Conservation (phyloP, 2,888 invertebrate genomes). For the Neria commutata region DNA sequence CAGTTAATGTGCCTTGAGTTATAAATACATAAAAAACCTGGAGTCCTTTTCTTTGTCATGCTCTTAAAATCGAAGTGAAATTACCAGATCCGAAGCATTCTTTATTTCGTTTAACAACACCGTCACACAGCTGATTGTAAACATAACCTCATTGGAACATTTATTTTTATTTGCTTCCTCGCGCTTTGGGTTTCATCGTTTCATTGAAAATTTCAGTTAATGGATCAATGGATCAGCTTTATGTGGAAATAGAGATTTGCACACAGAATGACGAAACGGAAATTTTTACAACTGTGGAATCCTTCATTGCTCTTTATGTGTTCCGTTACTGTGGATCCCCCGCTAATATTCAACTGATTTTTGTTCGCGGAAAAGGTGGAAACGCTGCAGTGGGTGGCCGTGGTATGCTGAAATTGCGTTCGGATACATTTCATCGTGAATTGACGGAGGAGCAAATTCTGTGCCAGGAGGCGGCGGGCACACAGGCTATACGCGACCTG, state of each 20-base stretch:
- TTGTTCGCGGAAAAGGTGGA: constrained; percentile 49
- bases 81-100: neutral
- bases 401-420: constrained; percentile 42
- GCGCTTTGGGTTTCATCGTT: too few species aligned
- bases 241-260: constrained; percentile 55
- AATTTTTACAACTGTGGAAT: constrained; percentile 66
- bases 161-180: too few species aligned
- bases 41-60: too few species aligned
- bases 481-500: constrained; percentile 52
- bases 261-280: constrained; percentile 48
- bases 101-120: neutral
- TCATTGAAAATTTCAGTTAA: constrained; percentile 26
- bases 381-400: too few species aligned
- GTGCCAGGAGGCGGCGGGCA: constrained; percentile 46
- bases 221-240: constrained; percentile 56
- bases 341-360: constrained; percentile 62
- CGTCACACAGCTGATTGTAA: neutral
- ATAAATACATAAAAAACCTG: too few species aligned
- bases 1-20: too few species aligned
- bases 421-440: constrained; percentile 46
- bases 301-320: constrained; percentile 68
- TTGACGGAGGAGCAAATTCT: constrained; percentile 54
- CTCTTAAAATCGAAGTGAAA: neutral
- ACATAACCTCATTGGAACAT: neutral
- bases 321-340: constrained; percentile 67